Evolutionary conservation across 2,888 invertebrate genomes (phyloP).

Genomic region (Rhamnusium bicolor): DNA sequence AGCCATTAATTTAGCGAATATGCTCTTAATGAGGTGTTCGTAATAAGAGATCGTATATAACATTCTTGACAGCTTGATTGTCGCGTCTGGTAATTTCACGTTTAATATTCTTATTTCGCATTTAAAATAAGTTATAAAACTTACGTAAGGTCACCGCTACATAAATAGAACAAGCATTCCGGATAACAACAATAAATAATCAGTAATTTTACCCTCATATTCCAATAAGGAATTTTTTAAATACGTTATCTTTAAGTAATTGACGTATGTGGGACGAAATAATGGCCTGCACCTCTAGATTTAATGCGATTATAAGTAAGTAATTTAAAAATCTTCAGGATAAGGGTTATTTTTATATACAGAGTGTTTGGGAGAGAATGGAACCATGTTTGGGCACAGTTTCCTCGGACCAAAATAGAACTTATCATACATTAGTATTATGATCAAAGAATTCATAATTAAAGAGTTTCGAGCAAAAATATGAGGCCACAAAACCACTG

Average conservation of each 20-base stretch:
- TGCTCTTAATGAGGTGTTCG: conserved; percentile 54
- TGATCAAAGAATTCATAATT: too few species aligned
- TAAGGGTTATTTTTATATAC: not conserved
- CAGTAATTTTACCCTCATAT: not conserved
- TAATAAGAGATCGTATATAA: conserved; percentile 56
- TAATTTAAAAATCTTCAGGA: not conserved
- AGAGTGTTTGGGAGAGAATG: too few species aligned
- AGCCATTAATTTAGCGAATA: conserved; percentile 55
- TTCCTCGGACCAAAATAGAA: too few species aligned
- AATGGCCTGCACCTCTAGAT: not conserved
- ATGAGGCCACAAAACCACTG: too few species aligned
- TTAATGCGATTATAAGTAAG: not conserved
- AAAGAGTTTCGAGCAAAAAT: too few species aligned
- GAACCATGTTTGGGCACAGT: too few species aligned
- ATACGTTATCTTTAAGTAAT: not conserved
- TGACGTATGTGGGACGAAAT: not conserved
- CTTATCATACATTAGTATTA: too few species aligned
- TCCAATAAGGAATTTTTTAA: not conserved
- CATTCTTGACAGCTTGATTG: conserved; percentile 54
- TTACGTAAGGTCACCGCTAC: conserved; percentile 35
- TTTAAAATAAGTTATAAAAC: conserved; percentile 49
- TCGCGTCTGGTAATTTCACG: conserved; percentile 43
- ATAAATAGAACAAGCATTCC: not conserved
- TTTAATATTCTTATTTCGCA: conserved; percentile 41
- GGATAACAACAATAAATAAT: not conserved